Evolutionary conservation across 2,113 vertebrate genomes (phyloP), one percentile per base, ranked within the genome.

Genomic region (Rhinolophus sinicus): DNA sequence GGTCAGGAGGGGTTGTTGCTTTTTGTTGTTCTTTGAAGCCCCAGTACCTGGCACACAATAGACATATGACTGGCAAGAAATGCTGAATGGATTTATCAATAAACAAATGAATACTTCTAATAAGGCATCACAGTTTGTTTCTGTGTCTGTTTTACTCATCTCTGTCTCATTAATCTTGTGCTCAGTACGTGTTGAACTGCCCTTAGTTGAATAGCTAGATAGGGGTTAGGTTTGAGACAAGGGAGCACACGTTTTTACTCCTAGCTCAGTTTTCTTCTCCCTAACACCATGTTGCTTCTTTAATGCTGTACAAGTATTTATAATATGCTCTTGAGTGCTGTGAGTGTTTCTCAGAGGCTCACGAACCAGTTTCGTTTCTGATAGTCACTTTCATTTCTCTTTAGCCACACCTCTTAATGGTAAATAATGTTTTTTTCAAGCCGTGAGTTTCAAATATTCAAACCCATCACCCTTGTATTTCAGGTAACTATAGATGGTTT

Each of bases 311-410:
- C 30, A 33, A 93, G 60, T 33, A 28, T 33, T 50, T 58, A 10
- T 2, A 72, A 58, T 5, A 35, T 13, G 22, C 28, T 35, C 30
- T 69, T 67, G 58, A 64, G 40, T 64, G 44, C 40, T 72, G 12
- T 56, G 3, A 64, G 21, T 44, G 52, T 47, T 87, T 76, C 47
- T 73, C 70, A 72, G 44, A 30, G 26, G 64, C 24, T 94, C 58
- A 87, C 64, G 75, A 80, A 64, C 88, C 67, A 83, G 69, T 67
- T 95, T 85, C 93, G 92, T 86, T 73, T 83, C 62, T 94, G 50
- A 64, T 73, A 65, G 70, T 73, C 6, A 96, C 89, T 94, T 97
- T 96, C 47, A 4, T 89, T 96, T 95, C 33, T 95, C 81, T 62
- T 60, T 14, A 80, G 47, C 14, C 47, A 91, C 14, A 93, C 10